Evolutionary conservation across 2,888 invertebrate species (phyloP), one percentile per base, ranked within the genome.

Genomic region (Drosophila colorata): DNA sequence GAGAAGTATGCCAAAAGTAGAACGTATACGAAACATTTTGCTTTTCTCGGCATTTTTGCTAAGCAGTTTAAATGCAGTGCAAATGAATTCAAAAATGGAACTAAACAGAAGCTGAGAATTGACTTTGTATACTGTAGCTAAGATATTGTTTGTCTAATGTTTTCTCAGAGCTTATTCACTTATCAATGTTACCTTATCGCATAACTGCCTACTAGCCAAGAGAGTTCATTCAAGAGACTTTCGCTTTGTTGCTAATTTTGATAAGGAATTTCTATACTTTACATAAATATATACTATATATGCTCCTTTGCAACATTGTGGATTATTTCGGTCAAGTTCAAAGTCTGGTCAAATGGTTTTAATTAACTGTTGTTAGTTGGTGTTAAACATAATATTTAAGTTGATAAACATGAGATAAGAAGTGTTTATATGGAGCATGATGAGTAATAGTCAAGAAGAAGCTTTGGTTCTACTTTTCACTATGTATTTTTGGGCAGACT

Each of bases 151-250:
- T 13, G 48, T 25, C 9, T 38, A 13, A 16, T 28, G 18, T 25
- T 46, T 38, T 33, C 33, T 16, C 18, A 28, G 16, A 55, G 55
- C 47, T 69, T 65, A 65, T 60, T 46, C 38, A 56, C 31, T 74
- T 74, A 74, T 74, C 75, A 56, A 20, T n/a, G 55, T 37, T 44
- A 23, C n/a, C 76, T 75, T 75, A 74, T 75, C 72, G 51, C 13
- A n/a, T 41, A 25, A 16, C 4, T 18, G 11, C 33, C 13, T 4
- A 16, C 47, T 46, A 1, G 11, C 18, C 47, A 18, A 23, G 14
- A 6, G n/a, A 7, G n/a, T 25, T 43, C 47, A 28, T 35, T 63
- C 25, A 63, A 20, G 43, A 16, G n/a, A 13, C 33, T 35, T 23
- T 43, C 18, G 13, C 14, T 35, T 9, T 33, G 5, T 14, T 28